Conservation (phyloP, 2,888 invertebrate genomes). For the Metacarcinus magister region DNA sequence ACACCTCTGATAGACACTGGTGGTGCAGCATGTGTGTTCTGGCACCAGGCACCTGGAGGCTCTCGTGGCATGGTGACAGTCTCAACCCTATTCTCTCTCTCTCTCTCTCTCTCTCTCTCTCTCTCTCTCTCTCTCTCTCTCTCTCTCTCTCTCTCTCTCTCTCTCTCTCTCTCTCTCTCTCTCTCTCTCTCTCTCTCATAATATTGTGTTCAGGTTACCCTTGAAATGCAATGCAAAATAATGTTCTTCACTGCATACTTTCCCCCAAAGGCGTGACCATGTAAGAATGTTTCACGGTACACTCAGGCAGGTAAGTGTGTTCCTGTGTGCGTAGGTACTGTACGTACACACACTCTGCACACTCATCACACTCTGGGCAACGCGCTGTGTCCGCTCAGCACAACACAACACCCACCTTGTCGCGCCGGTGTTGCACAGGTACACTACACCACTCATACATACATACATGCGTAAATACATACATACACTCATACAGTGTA, state of each 20-base stretch:
- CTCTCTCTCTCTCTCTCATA: neutral
- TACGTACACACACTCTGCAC: neutral
- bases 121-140: neutral
- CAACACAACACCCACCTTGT: neutral
- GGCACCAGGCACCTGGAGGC: neutral
- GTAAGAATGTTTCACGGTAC: neutral
- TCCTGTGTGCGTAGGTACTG: too few species aligned
- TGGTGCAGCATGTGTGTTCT: neutral
- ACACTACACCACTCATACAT: too few species aligned
- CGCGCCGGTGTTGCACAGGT: too few species aligned
- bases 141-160: slow-evolving; percentile 21
- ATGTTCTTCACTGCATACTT: neutral
- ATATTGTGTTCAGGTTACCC: too few species aligned
- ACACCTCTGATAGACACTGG: neutral
- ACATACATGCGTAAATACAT: too few species aligned
- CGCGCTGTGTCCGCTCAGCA: neutral
- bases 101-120: too few species aligned
- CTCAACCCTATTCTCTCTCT: too few species aligned
- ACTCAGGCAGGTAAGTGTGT: too few species aligned
- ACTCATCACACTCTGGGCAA: neutral
- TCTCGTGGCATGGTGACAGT: too few species aligned
- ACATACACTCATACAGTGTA: neutral
- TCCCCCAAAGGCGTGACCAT: neutral
- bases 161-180: slow-evolving; percentile 2
- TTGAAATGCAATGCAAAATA: neutral